Base-by-base conservation (phyloP, 2,113 vertebrate species). In the Eleginops maclovinus region DNA sequence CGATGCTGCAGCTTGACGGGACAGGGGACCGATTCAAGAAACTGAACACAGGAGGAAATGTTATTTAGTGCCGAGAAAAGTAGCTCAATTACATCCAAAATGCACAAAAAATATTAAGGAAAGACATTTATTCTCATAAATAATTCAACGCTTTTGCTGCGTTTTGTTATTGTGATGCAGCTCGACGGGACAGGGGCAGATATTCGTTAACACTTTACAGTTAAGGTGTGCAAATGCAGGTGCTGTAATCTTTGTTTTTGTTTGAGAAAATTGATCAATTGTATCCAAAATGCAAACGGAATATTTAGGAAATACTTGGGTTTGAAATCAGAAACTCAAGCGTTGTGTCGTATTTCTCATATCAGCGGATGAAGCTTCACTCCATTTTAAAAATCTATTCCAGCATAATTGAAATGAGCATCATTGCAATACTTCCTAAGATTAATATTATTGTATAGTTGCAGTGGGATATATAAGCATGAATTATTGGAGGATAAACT, bases 1-100 rank as follows among this genome's bases (percentile, higher is more conserved):
- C 93, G 93, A 90, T 93, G 93, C 93, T 94, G 93, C 93, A 95
- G 92, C 89, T 94, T 93, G 93, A 82, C 91, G 92, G 86, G 84
- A 84, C 83, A 86, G 76, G 86, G 84, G 83, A 44, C 71, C 86
- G 70, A 84, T 83, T 73, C 78, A 74, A 82, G 74, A 53, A 40
- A 80, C 89, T 93, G 75, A 28, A 8, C 41, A 22, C 49, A 9
- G 31, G 31, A 36, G 31, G 31, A 7, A 36, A 36, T 36, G 31
- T 36, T 8, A 36, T 36, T 36, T 36, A 36, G 31, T 36, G 31
- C 31, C 31, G 31, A 36, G 7, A 36, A 36, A 36, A 36, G 31
- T 16, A 17, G 46, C 15, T 16, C 16, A 7, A 47, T 47, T 9
- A 7, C 16, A 47, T 8, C 15, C 46, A 3, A 47, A 19, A 47